A percentile compares a stretch with the other conserved stretches of the same genome.
phyloP scores from a whole-genome alignment of 2,797 vertebrate genomes.

The Clarias fuscus region DNA sequence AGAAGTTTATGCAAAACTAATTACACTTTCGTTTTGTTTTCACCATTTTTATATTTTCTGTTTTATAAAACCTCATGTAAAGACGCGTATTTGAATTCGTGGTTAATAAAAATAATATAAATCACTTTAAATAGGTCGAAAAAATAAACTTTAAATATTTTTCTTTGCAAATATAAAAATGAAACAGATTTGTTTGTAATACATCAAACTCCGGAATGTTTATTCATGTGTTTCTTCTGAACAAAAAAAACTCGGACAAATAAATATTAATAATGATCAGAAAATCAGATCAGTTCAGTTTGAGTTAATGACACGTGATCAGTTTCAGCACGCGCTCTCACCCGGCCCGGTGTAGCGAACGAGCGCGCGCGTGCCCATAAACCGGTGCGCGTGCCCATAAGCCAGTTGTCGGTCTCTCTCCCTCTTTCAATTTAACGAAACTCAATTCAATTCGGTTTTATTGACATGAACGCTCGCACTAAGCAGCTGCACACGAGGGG shows the following conservation, averaged over 20 bases:
- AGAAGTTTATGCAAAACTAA: not conserved
- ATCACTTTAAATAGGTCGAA: not conserved
- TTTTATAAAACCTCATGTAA: not conserved
- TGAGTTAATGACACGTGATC: not conserved
- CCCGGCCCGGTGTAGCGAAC: not conserved
- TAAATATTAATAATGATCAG: not conserved
- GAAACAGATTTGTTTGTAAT: not conserved
- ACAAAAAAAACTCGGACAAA: not conserved
- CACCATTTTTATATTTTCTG: not conserved
- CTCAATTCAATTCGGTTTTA: not conserved
- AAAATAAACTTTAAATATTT: not conserved
- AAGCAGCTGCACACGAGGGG: not conserved
- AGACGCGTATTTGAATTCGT: conserved; percentile 9
- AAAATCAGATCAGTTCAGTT: not conserved
- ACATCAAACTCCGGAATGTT: not conserved
- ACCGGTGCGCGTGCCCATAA: not conserved
- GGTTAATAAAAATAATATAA: not conserved
- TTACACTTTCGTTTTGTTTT: not conserved
- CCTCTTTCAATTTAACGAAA: not conserved
- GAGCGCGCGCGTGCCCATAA: not conserved
- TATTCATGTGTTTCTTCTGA: not conserved
- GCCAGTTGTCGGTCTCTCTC: not conserved
- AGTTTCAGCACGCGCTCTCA: not conserved
- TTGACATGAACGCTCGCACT: not conserved
- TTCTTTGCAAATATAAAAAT: not conserved